Conservation (phyloP, 1,140 invertebrate species). For the Cardiocondyla obscurior region DNA sequence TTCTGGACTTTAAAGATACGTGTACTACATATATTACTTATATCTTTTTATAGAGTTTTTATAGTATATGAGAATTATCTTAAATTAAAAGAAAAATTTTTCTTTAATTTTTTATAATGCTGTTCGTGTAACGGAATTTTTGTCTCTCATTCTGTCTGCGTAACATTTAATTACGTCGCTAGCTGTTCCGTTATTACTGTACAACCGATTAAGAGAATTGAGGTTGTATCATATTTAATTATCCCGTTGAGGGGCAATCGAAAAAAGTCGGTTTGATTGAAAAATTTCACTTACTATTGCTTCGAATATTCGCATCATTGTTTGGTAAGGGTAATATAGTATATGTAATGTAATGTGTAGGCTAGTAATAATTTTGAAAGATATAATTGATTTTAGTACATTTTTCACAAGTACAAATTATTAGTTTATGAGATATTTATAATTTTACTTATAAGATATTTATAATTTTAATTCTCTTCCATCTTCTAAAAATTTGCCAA, state of each 20-base stretch:
- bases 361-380: constrained; percentile 37
- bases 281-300: constrained; percentile 49
- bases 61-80: neutral
- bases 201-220: neutral
- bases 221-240: neutral
- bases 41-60: neutral
- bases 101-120: neutral
- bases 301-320: constrained; percentile 46
- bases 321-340: constrained; percentile 38
- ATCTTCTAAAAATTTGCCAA: constrained; percentile 11
- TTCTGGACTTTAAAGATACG: neutral
- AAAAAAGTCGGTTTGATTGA: constrained; percentile 22
- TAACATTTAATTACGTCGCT: neutral
- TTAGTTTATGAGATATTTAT: neutral
- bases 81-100: neutral
- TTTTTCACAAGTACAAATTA: constrained; percentile 44
- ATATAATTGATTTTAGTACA: neutral
- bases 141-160: neutral
- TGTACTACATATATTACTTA: too few species aligned
- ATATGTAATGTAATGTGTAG: constrained; percentile 50
- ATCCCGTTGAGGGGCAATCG: neutral
- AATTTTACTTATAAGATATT: too few species aligned
- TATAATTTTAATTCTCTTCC: neutral
- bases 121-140: neutral
- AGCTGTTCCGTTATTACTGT: neutral